phyloP scores from a whole-genome alignment of 2,797 vertebrate genomes.

The Octomys mimax region DNA sequence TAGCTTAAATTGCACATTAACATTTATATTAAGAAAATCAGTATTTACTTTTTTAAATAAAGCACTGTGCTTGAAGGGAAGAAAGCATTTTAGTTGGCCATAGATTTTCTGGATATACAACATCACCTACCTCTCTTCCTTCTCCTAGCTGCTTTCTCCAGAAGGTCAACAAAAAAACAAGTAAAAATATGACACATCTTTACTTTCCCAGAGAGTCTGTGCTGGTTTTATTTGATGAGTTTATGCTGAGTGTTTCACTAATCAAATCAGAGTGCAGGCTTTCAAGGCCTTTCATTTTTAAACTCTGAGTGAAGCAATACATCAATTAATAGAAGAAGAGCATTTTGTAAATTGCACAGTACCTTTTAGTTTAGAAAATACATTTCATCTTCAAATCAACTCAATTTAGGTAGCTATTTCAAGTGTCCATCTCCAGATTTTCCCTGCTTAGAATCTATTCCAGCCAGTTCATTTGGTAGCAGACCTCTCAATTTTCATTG shows the following conservation, averaged over 20 bases:
- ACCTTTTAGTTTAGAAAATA: conserved; percentile 72
- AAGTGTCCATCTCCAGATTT: conserved; percentile 34
- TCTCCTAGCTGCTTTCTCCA: background rate
- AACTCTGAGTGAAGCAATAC: conserved; percentile 57
- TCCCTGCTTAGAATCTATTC: background rate
- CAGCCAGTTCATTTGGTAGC: background rate
- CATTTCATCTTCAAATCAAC: conserved; percentile 65
- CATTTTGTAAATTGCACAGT: conserved; percentile 41
- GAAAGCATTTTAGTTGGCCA: background rate
- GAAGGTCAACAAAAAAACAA: background rate
- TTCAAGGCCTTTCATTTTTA: conserved; percentile 75
- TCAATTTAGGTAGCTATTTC: conserved; percentile 71
- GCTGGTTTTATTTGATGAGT: conserved; percentile 58
- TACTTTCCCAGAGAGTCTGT: background rate
- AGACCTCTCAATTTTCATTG: background rate
- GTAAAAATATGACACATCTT: background rate
- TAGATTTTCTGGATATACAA: background rate
- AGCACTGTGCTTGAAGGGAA: background rate
- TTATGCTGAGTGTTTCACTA: conserved; percentile 61
- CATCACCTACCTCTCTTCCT: background rate
- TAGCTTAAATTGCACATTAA: conserved; percentile 7
- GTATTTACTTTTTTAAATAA: conserved; percentile 70
- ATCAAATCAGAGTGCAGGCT: conserved; percentile 75
- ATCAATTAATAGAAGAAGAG: conserved; percentile 75
- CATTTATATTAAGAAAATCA: conserved; percentile 64